Evolutionary conservation across 1,140 invertebrate species (phyloP), one percentile per base, ranked within the genome.

Genomic region (Dermatophagoides farinae): DNA sequence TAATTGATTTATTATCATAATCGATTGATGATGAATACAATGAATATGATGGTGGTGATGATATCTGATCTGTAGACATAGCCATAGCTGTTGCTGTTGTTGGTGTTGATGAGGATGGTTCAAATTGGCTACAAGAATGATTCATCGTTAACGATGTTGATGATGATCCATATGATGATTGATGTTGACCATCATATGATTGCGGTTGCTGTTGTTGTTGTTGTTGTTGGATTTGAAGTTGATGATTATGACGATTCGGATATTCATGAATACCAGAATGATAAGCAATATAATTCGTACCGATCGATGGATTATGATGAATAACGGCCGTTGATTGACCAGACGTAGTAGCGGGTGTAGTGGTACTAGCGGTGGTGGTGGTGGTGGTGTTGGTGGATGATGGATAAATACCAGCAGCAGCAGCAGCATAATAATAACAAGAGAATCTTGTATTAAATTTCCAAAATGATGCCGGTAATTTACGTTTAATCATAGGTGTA

Each of bases 381-480:
- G 40, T 10, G 14, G 9, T 14, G 14, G 40, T 41, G 40, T 14
- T 14, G 14, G 40, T 41, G 14, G 9, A 41, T 10, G 12, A 43
- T 43, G 41, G 41, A 43, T 43, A 16, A 18, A 14, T 10, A 41
- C 40, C 49, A 31, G n/a, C 8, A n/a, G 10, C 14, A 31, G 16
- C 23, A 9, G 53, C 53, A 44, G 31, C 31, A 31, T 31, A 31
- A 31, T 55, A 55, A 25, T 55, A 55, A 23, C 53, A 55, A 2
- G 53, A 55, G 25, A 55, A 55, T 5, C 4, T 5, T 2, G 53
- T 4, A 23, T 11, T 18, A 14, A 55, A 55, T 44, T 55, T 55
- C 53, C 53, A 55, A 55, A 55, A 55, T 20, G 53, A 55, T 2
- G 25, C n/a, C 2, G 53, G 53, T 31, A 55, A 44, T 23, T 55